Percentiles rank a stretch among this genome's conserved stretches.
Conservation (phyloP, 2,113 vertebrate species). For the Tachysurus vachellii region DNA sequence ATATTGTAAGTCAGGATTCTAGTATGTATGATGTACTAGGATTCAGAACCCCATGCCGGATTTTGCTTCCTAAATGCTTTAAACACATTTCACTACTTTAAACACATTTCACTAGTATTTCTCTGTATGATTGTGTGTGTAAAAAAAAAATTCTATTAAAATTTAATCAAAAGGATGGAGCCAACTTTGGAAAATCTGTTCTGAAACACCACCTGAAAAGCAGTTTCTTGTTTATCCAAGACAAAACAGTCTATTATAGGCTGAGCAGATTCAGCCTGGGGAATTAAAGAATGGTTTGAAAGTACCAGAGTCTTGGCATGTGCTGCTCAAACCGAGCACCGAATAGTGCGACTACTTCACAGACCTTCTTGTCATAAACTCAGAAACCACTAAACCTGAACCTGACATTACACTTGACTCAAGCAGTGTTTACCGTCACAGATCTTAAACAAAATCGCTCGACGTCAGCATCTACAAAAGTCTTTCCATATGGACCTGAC, state of each 20-base stretch:
- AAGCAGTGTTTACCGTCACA: conserved; percentile 10
- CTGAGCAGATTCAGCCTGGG: not conserved
- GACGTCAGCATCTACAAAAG: conserved; percentile 6
- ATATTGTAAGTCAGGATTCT: not conserved
- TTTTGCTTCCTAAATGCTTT: not conserved
- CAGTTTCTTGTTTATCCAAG: not conserved
- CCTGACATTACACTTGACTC: conserved; percentile 31
- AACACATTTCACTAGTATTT: no score
- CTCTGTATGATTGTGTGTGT: no score
- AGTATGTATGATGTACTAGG: no score
- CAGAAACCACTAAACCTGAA: conserved; percentile 33
- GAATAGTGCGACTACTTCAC: conserved; percentile 8
- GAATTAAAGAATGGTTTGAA: not conserved
- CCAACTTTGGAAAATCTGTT: not conserved
- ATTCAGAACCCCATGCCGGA: not conserved
- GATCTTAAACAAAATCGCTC: not conserved
- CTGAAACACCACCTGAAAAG: not conserved
- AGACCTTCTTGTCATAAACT: not conserved
- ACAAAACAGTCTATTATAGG: not conserved
- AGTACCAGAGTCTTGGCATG: conserved; percentile 4
- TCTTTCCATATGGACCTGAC: not conserved
- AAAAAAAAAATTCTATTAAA: not conserved
- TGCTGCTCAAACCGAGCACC: not conserved
- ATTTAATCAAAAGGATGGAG: not conserved
- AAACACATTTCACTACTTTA: no score